Percentiles rank a stretch among this genome's conserved stretches.
Evolutionary conservation across 2,888 invertebrate genomes (phyloP).

Genomic region (Volucella inanis): DNA sequence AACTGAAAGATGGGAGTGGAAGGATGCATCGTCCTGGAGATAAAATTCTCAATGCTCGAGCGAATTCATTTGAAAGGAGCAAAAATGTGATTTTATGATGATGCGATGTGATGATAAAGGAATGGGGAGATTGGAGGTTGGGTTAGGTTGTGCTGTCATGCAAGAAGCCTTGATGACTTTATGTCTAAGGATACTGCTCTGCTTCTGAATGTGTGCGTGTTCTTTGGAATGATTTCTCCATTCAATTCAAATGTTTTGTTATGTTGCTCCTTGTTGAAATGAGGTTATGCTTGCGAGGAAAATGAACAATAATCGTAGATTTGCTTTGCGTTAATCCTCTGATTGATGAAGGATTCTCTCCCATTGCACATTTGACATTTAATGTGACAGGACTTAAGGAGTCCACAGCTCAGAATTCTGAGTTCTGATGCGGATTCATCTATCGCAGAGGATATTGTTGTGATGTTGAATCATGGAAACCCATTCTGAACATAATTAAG

Average conservation of each 20-base stretch:
- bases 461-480: constrained; percentile 44
- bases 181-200: constrained; percentile 5
- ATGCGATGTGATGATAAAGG: constrained; percentile 35
- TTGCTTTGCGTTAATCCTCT: constrained; percentile 44
- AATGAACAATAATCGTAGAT: constrained; percentile 45
- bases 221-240: constrained; percentile 45
- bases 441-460: background rate
- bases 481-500: constrained; percentile 49
- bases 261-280: background rate
- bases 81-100: constrained; percentile 58
- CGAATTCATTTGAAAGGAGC: constrained; percentile 18
- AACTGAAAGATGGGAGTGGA: constrained; percentile 7
- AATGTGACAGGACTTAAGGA: constrained; percentile 24
- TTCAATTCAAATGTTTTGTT: constrained; percentile 13
- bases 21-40: constrained; percentile 30
- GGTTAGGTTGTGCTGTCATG: constrained; percentile 10
- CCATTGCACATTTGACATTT: constrained; percentile 15
- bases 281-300: constrained; percentile 17
- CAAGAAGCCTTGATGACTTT: background rate
- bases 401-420: constrained; percentile 40
- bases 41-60: constrained; percentile 26
- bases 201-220: background rate
- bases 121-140: constrained; percentile 6
- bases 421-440: constrained; percentile 5
- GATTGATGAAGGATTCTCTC: constrained; percentile 65